Evolutionary conservation across 1,140 invertebrate genomes (phyloP).

Genomic region (Zaprionus inermis): DNA sequence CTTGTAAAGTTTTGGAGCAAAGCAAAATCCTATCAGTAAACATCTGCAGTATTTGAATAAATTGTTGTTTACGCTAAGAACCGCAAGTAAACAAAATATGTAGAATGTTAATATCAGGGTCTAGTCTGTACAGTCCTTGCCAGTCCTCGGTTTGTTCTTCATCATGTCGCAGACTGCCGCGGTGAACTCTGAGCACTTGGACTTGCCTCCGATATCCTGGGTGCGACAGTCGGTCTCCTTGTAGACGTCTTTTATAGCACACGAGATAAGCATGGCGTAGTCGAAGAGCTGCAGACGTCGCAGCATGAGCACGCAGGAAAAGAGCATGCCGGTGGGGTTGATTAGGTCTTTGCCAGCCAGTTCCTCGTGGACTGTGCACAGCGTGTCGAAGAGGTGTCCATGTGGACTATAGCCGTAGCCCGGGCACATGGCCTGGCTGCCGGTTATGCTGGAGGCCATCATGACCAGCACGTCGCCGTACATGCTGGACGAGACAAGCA

Average conservation of each 20-base stretch:
- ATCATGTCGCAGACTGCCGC: conserved; percentile 50
- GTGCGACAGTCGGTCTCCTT: conserved; percentile 58
- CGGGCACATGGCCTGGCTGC: conserved; percentile 45
- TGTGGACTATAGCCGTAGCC: conserved; percentile 44
- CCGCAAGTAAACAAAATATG: background rate
- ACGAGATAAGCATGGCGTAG: conserved; percentile 27
- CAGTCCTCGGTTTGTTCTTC: background rate
- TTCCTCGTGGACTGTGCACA: background rate
- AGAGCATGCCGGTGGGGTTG: conserved; percentile 65
- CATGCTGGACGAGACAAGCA: conserved; percentile 68
- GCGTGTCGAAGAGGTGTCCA: conserved; percentile 44
- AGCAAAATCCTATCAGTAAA: too few species aligned
- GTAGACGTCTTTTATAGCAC: conserved; percentile 44
- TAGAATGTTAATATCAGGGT: background rate
- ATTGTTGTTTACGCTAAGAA: background rate
- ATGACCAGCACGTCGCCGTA: conserved; percentile 64
- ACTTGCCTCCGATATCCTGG: conserved; percentile 46
- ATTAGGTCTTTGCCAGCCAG: conserved; percentile 43
- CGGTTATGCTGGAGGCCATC: conserved; percentile 53
- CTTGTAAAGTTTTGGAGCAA: background rate
- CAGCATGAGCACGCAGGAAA: conserved; percentile 50
- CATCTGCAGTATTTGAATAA: background rate
- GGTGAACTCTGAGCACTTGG: conserved; percentile 59
- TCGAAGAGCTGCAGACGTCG: conserved; percentile 22
- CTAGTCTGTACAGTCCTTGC: background rate